These are phyloP conservation scores for Aegypius monachus DNA, from an alignment of 2,113 vertebrate species.

Conservation along the genomic window DNA sequence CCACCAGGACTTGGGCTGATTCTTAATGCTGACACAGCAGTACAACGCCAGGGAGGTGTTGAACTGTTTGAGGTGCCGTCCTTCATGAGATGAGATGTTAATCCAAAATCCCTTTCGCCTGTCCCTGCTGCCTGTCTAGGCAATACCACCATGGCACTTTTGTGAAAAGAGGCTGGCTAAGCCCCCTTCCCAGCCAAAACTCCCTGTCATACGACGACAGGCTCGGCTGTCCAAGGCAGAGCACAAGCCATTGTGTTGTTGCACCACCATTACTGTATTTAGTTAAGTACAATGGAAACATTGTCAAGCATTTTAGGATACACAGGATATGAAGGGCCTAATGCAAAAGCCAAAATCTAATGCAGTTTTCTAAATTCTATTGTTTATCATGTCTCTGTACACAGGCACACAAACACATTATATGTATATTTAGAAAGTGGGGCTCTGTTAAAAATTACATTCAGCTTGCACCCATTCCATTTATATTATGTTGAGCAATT, in stretches of 20 bases:
- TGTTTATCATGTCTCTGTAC: constrained; percentile 45
- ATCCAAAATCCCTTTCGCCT: constrained; percentile 52
- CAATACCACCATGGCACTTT: neutral
- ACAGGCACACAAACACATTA: constrained; percentile 20
- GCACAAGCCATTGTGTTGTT: constrained; percentile 29
- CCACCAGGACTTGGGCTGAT: constrained; percentile 35
- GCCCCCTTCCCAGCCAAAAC: neutral
- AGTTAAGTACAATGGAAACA: constrained; percentile 52
- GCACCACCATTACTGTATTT: constrained; percentile 46
- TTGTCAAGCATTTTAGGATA: constrained; percentile 10
- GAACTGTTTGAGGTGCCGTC: constrained; percentile 20
- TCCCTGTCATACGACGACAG: neutral
- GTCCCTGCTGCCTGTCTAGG: constrained; percentile 31
- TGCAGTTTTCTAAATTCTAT: constrained; percentile 33
- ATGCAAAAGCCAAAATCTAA: constrained; percentile 39
- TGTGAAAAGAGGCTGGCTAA: constrained; percentile 1
- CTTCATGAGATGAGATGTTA: constrained; percentile 52
- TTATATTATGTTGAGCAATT: constrained; percentile 36
- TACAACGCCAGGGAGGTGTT: neutral
- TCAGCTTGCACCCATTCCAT: constrained; percentile 38
- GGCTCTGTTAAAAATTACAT: constrained; percentile 49
- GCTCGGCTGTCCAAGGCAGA: neutral
- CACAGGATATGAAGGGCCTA: constrained; percentile 11
- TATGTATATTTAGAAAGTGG: constrained; percentile 61
- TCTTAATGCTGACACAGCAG: neutral